Conservation (phyloP, 2,113 vertebrate genomes). For the Heptranchias perlo region DNA sequence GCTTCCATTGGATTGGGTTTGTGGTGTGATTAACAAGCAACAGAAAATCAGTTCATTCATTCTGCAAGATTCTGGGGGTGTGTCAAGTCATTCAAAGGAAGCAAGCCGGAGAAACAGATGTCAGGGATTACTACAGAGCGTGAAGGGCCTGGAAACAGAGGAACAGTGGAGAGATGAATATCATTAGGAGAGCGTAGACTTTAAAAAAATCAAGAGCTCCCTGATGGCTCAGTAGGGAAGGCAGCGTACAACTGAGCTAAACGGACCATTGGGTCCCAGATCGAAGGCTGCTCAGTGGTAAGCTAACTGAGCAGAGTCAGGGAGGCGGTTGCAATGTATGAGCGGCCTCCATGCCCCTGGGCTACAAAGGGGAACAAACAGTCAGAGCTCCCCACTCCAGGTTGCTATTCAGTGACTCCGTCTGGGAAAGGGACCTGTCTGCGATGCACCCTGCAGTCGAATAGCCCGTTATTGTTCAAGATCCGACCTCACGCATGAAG, state of each 20-base stretch:
- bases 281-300: not conserved
- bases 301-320: no score
- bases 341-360: not conserved
- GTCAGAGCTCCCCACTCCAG: not conserved
- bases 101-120: not conserved
- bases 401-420: not conserved
- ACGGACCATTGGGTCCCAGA: not conserved
- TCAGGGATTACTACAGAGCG: not conserved
- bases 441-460: not conserved
- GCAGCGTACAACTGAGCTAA: not conserved
- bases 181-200: not conserved
- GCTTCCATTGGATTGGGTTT: not conserved
- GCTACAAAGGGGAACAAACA: no score
- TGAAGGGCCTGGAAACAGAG: not conserved
- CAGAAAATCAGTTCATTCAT: constrained; percentile 11
- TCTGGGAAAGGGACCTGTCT: not conserved
- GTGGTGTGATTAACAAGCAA: constrained; percentile 2
- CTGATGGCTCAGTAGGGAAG: not conserved
- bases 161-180: not conserved
- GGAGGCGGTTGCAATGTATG: not conserved
- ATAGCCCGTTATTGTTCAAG: not conserved
- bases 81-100: not conserved
- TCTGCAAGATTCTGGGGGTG: not conserved
- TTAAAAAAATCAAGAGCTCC: not conserved
- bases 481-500: not conserved